Evolutionary conservation across 2,113 vertebrate species (phyloP), one percentile per base, ranked within the genome.

Genomic region (Lasiurus cinereus): DNA sequence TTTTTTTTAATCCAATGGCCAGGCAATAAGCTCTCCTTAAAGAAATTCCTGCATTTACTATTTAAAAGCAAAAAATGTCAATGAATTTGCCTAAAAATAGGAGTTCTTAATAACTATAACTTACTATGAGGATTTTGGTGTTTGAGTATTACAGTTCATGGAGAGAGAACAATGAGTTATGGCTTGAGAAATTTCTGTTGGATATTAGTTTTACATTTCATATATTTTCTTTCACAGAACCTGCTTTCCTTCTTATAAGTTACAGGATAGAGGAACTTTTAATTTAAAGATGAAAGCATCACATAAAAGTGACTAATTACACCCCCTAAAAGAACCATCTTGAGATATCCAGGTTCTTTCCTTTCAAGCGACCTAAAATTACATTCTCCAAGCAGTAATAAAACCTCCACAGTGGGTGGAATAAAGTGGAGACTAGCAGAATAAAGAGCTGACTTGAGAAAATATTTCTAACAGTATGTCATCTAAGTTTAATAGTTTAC

Each of bases 331-430:
- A 92, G 24, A 90, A 27, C 6, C 12, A 64, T 69, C 59, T 77
- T 94, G 82, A 33, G 7, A 77, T 46, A 56, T 36, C 36, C 15
- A 90, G 78, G 11, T 74, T 85, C 31, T 48, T 86, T 73, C 22
- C n/a, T 93, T 91, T 87, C 56, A 33, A 83, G 54, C 62, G 73
- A 73, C 21, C 8, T 91, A 43, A 82, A 90, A 94, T 93, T 48
- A 82, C 4, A 50, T 73, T 88, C 83, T 92, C 76, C 12, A 43
- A 83, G 46, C 14, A 78, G 43, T 64, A 67, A 90, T 50, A 87
- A 82, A 92, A 88, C 12, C 48, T 88, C 18, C 12, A 70, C 2
- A 80, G 22, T 39, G 73, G 24, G 19, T 86, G n/a, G 88, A 85
- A 91, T 82, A 83, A 69, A 70, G 43, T 88, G 85, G 22, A 94